Percentiles rank a stretch among this genome's conserved stretches.
Conservation (phyloP, 2,797 vertebrate genomes). For the Leuciscus waleckii region DNA sequence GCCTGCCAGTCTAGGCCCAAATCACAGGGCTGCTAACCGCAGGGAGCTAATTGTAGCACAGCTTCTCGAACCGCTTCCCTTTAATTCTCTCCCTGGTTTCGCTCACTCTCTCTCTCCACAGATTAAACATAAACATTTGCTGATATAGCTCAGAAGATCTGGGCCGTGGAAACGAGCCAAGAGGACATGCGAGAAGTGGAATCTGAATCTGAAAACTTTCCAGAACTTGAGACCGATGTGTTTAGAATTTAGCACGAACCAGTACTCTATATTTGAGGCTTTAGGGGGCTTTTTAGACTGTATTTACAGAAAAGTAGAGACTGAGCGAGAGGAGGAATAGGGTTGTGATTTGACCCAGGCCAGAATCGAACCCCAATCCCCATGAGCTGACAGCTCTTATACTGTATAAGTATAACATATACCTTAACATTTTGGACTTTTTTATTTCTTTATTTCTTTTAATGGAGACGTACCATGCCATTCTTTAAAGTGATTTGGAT, state of each 20-base stretch:
- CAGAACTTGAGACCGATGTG: neutral
- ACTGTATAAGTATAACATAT: neutral
- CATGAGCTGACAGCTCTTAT: neutral
- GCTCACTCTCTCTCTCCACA: slow-evolving; percentile 31
- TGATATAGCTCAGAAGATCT: slow-evolving; percentile 32
- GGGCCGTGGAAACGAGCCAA: neutral
- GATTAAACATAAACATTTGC: slow-evolving; percentile 43
- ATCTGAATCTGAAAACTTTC: slow-evolving; percentile 19
- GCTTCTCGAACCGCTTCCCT: slow-evolving; percentile 56
- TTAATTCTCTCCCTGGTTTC: slow-evolving; percentile 56
- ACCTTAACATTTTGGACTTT: neutral
- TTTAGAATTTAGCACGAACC: slow-evolving; percentile 15
- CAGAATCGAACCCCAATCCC: neutral
- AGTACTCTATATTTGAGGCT: neutral
- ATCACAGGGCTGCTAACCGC: slow-evolving; percentile 79
- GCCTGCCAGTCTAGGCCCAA: slow-evolving; percentile 67
- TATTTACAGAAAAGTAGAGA: neutral
- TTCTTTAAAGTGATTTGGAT: neutral
- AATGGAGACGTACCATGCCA: neutral
- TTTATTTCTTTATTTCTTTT: neutral
- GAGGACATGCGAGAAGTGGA: slow-evolving; percentile 17
- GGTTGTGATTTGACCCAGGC: neutral
- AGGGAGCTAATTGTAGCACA: slow-evolving; percentile 79
- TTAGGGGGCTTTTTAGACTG: neutral
- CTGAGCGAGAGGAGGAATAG: neutral